Evolutionary conservation across 2,797 vertebrate genomes (phyloP), one percentile per base, ranked within the genome.

Genomic region (Liasis olivaceus): DNA sequence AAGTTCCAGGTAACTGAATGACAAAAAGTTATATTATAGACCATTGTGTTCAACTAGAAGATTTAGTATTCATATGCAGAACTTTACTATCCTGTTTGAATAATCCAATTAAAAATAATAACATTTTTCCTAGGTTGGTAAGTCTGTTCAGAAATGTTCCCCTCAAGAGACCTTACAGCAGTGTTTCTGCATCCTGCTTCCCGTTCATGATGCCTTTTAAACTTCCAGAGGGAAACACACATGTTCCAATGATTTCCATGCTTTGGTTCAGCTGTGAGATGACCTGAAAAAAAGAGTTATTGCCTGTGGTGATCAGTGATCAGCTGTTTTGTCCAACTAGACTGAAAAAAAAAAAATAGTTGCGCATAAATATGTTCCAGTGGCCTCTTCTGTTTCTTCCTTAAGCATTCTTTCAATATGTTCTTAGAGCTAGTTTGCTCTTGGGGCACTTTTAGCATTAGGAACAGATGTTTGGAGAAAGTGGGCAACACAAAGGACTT

Each of bases 401-500:
- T 87, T 56, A 20, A n/a, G 90, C 24, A 84, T 22, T 88, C 81
- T 13, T 22, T 22, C 15, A 88, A 58, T 60, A 15, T 56, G 85
- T 86, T 28, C 1, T 64, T 59, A 28, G 62, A 77, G 54, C 42
- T 14, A 51, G 88, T 84, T 90, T 89, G 14, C 58, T 66, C 36
- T 64, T 36, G 92, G 31, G 59, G 63, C 3, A 56, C 26, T 26
- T 92, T 54, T 31, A 63, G 13, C 58, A 94, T 11, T 88, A 63
- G 1, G 59, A 3, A 90, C 51, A 58, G 69, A 90, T 85, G 64
- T 14, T 90, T 87, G 17, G 17, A 31, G 56, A 60, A 72, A 91
- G 58, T 31, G 84, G 31, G 20, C n/a, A 56, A 62, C 42, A 0
- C 0, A 36, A 62, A n/a, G 17, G 0, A 0, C 69, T 0, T 9